Conservation (phyloP, 2,888 invertebrate species). For the Electrophaes corylata region DNA sequence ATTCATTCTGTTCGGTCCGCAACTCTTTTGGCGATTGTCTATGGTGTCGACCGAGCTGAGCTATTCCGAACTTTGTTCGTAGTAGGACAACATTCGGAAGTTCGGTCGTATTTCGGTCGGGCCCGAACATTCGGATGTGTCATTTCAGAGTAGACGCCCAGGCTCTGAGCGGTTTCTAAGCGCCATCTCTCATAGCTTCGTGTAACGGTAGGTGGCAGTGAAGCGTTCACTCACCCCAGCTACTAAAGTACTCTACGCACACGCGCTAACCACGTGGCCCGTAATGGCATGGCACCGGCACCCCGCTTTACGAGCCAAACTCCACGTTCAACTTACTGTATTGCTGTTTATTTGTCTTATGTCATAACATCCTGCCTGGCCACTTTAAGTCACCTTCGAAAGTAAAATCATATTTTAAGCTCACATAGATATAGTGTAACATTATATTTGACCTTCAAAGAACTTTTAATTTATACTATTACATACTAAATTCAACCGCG, state of each 20-base stretch:
- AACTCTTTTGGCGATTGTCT: too few relatives aligned
- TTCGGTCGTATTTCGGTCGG: too few relatives aligned
- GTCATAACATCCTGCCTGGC: slow-evolving; percentile 53
- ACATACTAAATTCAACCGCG: too few relatives aligned
- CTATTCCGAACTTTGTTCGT: too few relatives aligned
- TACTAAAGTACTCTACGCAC: slow-evolving; percentile 45
- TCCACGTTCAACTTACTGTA: slow-evolving; percentile 37
- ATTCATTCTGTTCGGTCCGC: too few relatives aligned
- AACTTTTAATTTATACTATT: neutral
- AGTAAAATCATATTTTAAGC: neutral
- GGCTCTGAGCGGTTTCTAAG: slow-evolving; percentile 32
- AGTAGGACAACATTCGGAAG: too few relatives aligned
- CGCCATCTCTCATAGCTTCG: slow-evolving; percentile 47
- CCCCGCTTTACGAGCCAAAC: slow-evolving; percentile 40
- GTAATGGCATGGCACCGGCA: slow-evolving; percentile 21
- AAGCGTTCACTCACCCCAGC: slow-evolving; percentile 60
- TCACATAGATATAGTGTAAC: neutral
- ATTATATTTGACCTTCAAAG: neutral
- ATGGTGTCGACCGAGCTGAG: too few relatives aligned
- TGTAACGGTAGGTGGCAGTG: slow-evolving; percentile 56
- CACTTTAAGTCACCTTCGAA: slow-evolving; percentile 22
- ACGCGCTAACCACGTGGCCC: slow-evolving; percentile 45
- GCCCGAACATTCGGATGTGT: too few relatives aligned
- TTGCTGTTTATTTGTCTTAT: slow-evolving; percentile 44
- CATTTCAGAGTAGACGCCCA: too few relatives aligned